Percentiles rank a stretch among this genome's conserved stretches.
phyloP scores from a whole-genome alignment of 2,888 invertebrate species.

The Aporophyla lueneburgensis region DNA sequence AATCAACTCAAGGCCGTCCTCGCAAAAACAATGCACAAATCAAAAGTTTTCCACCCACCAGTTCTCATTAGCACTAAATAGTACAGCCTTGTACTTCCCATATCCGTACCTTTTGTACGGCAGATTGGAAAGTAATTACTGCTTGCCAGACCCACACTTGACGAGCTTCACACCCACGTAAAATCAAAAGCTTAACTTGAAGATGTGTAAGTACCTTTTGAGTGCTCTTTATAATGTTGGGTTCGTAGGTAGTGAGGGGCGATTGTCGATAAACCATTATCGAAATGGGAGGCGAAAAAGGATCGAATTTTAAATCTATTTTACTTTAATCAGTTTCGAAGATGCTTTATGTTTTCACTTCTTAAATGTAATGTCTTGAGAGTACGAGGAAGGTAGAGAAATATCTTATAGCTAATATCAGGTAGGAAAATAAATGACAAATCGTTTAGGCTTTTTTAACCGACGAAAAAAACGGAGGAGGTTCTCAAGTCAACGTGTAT shows the following conservation, averaged over 20 bases:
- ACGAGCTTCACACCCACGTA: conserved; percentile 75
- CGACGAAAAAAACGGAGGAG: too few relatives aligned
- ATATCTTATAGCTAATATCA: not conserved
- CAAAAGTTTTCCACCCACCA: conserved; percentile 69
- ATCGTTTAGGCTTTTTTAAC: not conserved
- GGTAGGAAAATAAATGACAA: not conserved
- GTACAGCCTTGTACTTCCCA: conserved; percentile 68
- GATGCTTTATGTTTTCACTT: not conserved
- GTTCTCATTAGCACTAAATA: conserved; percentile 71
- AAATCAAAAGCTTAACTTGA: conserved; percentile 74
- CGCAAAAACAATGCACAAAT: conserved; percentile 72
- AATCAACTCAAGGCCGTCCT: conserved; percentile 62
- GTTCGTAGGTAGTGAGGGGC: conserved; percentile 35
- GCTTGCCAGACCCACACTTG: conserved; percentile 77
- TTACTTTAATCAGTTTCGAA: too few relatives aligned
- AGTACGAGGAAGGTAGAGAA: too few relatives aligned
- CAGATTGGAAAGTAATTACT: conserved; percentile 85
- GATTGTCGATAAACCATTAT: conserved; percentile 19
- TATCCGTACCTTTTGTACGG: conserved; percentile 70
- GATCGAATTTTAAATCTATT: not conserved
- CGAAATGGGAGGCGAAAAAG: not conserved
- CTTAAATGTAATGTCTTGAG: not conserved
- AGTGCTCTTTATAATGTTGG: conserved; percentile 74
- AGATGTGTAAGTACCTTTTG: conserved; percentile 76
- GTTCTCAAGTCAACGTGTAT: too few relatives aligned